These are phyloP conservation scores for Oreocharis arfaki DNA, from an alignment of 2,113 vertebrate genomes.

Conservation along the genomic window DNA sequence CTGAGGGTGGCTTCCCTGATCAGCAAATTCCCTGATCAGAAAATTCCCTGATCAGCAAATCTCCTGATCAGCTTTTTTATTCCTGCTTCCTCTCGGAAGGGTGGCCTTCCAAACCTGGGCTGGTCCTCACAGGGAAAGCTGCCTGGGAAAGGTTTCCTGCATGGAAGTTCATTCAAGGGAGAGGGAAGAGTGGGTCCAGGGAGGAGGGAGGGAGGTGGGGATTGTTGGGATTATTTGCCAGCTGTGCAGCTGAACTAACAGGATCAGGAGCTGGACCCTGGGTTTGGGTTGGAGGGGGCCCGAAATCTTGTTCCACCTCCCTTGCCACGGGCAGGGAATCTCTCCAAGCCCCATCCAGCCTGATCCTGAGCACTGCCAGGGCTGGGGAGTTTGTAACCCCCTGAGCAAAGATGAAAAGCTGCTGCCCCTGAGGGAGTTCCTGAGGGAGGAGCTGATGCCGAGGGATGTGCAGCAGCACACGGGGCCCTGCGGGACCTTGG, in stretches of 20 bases:
- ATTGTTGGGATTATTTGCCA: accelerated
- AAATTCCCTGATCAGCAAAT: not conserved
- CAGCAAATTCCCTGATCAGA: not conserved
- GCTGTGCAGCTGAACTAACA: not conserved
- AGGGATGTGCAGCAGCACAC: not conserved
- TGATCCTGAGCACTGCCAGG: not conserved
- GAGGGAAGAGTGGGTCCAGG: accelerated
- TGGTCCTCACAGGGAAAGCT: not conserved
- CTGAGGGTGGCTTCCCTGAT: not conserved
- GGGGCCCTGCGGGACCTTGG: not conserved
- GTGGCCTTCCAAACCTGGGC: not conserved
- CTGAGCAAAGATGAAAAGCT: not conserved
- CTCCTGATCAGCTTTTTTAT: not conserved
- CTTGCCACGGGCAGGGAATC: not conserved
- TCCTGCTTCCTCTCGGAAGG: not conserved
- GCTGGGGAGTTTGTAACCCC: not conserved
- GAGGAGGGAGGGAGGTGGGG: not conserved
- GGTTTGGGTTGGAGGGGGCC: not conserved
- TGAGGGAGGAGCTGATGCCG: not conserved
- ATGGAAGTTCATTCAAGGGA: accelerated
- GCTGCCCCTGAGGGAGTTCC: not conserved
- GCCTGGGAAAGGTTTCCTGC: not conserved
- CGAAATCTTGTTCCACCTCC: not conserved
- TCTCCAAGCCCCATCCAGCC: not conserved
- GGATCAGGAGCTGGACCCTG: not conserved